A percentile compares a stretch with the other conserved stretches of the same genome.
These are phyloP conservation scores for Baryphthengus martii DNA, from an alignment of 2,113 vertebrate genomes.

Conservation along the genomic window DNA sequence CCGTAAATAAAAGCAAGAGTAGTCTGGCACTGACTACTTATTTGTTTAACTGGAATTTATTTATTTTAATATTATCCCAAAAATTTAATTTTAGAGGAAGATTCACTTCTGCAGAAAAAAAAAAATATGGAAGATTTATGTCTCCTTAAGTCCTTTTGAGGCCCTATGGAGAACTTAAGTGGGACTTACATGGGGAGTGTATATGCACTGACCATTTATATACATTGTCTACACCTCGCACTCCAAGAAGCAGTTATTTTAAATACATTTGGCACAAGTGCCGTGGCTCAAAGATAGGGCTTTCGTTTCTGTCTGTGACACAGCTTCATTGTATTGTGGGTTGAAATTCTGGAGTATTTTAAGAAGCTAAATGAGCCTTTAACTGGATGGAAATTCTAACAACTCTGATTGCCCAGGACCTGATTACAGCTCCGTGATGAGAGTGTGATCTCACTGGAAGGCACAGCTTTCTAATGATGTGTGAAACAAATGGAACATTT, in stretches of 20 bases:
- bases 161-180: neutral
- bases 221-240: neutral
- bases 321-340: neutral
- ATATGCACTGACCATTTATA: neutral
- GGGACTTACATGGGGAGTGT: neutral
- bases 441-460: neutral
- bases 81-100: neutral
- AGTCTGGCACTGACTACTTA: neutral
- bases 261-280: neutral
- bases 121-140: neutral
- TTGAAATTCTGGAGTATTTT: neutral
- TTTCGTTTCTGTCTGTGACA: neutral
- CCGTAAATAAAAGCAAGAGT: neutral
- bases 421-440: neutral
- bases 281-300: neutral
- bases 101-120: neutral
- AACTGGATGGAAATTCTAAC: neutral
- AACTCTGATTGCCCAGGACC: neutral
- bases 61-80: neutral
- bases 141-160: neutral
- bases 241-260: neutral
- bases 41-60: neutral
- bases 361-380: neutral
- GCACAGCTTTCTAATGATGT: neutral
- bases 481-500: neutral